Conservation (phyloP, 2,113 vertebrate species). For the Neopipo cinnamomea region DNA sequence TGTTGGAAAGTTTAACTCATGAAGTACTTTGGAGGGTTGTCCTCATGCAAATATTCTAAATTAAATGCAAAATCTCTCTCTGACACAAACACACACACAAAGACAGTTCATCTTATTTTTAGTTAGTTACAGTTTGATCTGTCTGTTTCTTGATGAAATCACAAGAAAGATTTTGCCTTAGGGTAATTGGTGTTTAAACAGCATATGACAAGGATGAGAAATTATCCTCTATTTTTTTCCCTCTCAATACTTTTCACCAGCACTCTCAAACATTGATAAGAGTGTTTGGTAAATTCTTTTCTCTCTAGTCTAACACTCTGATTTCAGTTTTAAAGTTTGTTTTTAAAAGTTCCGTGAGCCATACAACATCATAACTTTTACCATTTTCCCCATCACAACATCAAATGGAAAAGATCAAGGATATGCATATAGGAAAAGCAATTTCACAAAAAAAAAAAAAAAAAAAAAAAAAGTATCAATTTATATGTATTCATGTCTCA, state of each 20-base stretch:
- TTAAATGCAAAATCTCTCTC: background rate
- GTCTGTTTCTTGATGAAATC: background rate
- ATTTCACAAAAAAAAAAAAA: no score
- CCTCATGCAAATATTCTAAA: background rate
- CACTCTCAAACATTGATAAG: background rate
- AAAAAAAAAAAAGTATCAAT: no score
- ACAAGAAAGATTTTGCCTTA: background rate
- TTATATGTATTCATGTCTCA: background rate
- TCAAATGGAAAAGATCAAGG: background rate
- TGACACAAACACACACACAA: accelerated
- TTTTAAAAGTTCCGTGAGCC: background rate
- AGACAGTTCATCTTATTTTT: background rate
- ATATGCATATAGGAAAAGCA: background rate
- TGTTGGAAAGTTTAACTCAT: background rate
- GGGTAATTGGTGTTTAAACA: background rate
- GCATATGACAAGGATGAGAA: background rate
- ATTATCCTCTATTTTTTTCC: background rate
- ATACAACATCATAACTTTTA: background rate
- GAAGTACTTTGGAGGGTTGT: background rate
- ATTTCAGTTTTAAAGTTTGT: background rate
- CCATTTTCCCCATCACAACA: background rate
- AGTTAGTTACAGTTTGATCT: background rate
- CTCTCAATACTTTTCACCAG: background rate
- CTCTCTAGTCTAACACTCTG: background rate
- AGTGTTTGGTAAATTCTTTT: background rate